These are phyloP conservation scores for Conopomorpha cramerella DNA, from an alignment of 1,140 invertebrate genomes.

Conservation along the genomic window DNA sequence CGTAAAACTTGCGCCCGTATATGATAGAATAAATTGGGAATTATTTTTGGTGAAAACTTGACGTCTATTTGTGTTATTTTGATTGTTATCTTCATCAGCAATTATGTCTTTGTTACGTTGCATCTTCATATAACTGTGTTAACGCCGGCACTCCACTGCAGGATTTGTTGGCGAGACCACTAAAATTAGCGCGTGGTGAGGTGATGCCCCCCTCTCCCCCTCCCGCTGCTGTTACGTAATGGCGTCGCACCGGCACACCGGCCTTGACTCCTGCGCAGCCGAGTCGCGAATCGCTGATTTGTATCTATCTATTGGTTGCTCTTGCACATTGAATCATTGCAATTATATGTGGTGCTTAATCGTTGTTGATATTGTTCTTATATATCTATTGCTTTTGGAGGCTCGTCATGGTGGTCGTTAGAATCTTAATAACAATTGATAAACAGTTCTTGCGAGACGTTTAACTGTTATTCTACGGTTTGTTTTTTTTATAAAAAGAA, in stretches of 20 bases:
- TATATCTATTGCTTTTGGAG: neutral
- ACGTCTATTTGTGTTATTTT: no score
- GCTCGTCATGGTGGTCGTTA: neutral
- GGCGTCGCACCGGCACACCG: conserved; percentile 35
- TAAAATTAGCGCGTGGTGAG: conserved; percentile 48
- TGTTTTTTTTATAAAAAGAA: no score
- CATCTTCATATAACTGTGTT: conserved; percentile 4
- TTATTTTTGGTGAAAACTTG: no score
- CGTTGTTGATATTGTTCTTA: neutral
- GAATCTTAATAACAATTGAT: neutral
- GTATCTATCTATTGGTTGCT: no score
- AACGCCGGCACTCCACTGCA: conserved; percentile 13
- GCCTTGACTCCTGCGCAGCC: conserved; percentile 56
- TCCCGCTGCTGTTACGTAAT: conserved; percentile 38
- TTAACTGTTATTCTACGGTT: no score
- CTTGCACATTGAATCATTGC: neutral
- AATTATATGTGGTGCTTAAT: neutral
- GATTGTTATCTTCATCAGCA: no score
- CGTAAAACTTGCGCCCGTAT: neutral
- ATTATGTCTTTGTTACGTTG: neutral
- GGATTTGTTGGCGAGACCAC: conserved; percentile 32
- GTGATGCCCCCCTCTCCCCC: no score
- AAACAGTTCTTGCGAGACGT: neutral
- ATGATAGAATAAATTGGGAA: no score
- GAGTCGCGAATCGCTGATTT: conserved; percentile 23